Evolutionary conservation across 2,888 invertebrate genomes (phyloP).

Genomic region (Napeogenes sylphis): DNA sequence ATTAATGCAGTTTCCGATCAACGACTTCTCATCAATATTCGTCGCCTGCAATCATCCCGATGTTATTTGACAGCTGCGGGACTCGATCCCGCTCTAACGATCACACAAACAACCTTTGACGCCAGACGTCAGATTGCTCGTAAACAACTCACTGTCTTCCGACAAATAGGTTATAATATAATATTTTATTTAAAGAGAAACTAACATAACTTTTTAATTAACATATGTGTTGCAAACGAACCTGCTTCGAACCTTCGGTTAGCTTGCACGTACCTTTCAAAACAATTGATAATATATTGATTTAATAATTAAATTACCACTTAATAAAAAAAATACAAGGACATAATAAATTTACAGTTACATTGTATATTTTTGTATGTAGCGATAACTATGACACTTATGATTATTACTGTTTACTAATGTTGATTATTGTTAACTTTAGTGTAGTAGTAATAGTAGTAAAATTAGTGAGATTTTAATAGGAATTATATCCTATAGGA

Average conservation of each 20-base stretch:
- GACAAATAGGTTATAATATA: no score
- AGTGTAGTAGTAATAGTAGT: no score
- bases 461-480: no score
- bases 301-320: not conserved
- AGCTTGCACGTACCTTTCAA: not conserved
- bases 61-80: conserved; percentile 19
- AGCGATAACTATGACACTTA: no score
- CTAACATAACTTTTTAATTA: not conserved
- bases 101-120: not conserved
- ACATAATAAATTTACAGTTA: no score
- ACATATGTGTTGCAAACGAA: not conserved
- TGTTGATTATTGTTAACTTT: no score
- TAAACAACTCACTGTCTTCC: not conserved
- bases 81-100: conserved; percentile 7
- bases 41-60: conserved; percentile 19
- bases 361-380: no score
- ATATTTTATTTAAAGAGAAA: not conserved
- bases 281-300: no score
- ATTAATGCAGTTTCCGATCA: conserved; percentile 23
- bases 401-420: no score
- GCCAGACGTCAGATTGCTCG: not conserved
- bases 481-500: conserved; percentile 1
- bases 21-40: conserved; percentile 38
- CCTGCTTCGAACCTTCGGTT: not conserved
- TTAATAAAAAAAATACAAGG: no score